Conservation (phyloP, 64 coral and sea anemone genomes). For the Montipora capricornis region DNA sequence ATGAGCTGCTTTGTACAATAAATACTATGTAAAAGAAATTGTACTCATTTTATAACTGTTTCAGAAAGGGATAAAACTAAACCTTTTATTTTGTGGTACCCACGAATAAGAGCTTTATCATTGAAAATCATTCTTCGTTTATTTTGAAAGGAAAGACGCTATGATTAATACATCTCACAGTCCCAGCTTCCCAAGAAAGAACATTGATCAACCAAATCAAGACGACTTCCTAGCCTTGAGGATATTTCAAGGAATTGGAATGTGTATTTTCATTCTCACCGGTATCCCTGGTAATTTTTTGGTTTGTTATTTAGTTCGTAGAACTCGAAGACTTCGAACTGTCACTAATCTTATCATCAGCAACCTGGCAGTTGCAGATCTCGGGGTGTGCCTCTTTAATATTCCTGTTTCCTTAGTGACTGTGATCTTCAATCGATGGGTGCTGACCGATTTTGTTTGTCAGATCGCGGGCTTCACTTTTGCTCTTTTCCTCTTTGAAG, state of each 20-base stretch:
- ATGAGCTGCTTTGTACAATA: neutral
- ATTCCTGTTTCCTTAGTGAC: slow-evolving; percentile 85
- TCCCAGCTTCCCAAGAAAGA: neutral
- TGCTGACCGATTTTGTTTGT: slow-evolving; percentile 56
- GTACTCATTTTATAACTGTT: too few relatives aligned
- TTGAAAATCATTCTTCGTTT: neutral
- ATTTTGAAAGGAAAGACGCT: neutral
- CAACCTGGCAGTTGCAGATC: slow-evolving; percentile 82
- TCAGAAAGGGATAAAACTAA: too few relatives aligned
- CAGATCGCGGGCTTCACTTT: slow-evolving; percentile 80
- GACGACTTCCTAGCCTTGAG: slow-evolving; percentile 13
- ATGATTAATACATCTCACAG: neutral
- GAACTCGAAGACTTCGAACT: slow-evolving; percentile 78
- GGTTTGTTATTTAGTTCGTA: slow-evolving; percentile 81
- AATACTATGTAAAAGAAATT: too few relatives aligned
- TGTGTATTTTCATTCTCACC: slow-evolving; percentile 78
- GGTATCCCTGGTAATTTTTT: slow-evolving; percentile 84
- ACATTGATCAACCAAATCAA: neutral
- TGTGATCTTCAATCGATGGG: slow-evolving; percentile 61
- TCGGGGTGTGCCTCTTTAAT: slow-evolving; percentile 85
- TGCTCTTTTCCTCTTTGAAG: slow-evolving; percentile 86
- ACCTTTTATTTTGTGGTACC: neutral
- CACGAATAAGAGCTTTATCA: neutral
- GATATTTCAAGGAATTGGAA: slow-evolving; percentile 66
- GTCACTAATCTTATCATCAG: slow-evolving; percentile 89